These are phyloP conservation scores for Sanderia malayensis DNA, from an alignment of 30 jellyfish, hydroid and myxozoan genomes.

Conservation along the genomic window DNA sequence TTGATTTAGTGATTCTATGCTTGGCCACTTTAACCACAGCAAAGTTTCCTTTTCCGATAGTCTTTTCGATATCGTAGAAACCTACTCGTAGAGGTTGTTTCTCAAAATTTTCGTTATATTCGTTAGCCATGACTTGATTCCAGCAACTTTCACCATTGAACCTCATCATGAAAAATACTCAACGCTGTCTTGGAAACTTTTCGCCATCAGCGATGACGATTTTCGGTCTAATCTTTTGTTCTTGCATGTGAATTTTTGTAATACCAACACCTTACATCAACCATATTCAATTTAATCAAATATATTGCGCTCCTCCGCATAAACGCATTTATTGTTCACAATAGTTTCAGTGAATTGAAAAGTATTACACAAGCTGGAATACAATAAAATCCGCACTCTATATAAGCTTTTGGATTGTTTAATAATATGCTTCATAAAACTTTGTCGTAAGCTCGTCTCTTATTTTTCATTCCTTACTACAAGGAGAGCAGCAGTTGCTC, in stretches of 20 bases:
- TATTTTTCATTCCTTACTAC: not conserved
- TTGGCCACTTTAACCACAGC: constrained; percentile 95
- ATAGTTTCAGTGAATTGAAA: too few relatives aligned
- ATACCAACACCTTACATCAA: not conserved
- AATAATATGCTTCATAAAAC: too few relatives aligned
- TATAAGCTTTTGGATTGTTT: too few relatives aligned
- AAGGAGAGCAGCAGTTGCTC: too few relatives aligned
- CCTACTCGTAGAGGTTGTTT: constrained; percentile 94
- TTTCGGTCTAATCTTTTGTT: constrained; percentile 8
- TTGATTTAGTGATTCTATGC: constrained; percentile 80
- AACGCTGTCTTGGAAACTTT: constrained; percentile 17
- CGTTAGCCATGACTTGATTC: constrained; percentile 61
- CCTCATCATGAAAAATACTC: too few relatives aligned
- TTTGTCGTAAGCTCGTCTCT: too few relatives aligned
- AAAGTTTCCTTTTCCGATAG: constrained; percentile 97
- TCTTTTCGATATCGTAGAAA: constrained; percentile 81
- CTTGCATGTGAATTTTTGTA: not conserved
- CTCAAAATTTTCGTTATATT: constrained; percentile 62
- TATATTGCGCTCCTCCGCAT: not conserved
- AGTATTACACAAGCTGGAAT: too few relatives aligned
- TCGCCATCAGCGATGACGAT: not conserved
- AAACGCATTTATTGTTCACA: too few relatives aligned
- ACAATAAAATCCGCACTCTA: too few relatives aligned
- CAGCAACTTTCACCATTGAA: too few relatives aligned
- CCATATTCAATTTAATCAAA: not conserved